Evolutionary conservation across 1,140 invertebrate species (phyloP), one percentile per base, ranked within the genome.

Genomic region (Trinorchestia longiramus): DNA sequence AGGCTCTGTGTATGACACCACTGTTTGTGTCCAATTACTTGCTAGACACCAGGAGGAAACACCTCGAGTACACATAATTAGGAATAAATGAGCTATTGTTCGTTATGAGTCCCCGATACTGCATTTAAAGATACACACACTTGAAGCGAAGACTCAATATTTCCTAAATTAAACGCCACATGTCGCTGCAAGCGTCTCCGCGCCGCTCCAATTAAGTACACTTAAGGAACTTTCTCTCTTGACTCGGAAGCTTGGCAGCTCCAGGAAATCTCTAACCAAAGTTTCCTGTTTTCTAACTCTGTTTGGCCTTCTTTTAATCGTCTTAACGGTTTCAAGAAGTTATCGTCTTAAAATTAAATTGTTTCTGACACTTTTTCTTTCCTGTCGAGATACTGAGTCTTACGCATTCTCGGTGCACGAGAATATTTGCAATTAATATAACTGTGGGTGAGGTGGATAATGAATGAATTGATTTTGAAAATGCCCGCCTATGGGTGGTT

Each of bases 181-280:
- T 28, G 62, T 77, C 15, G 62, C 36, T 77, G 15, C 19, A 6
- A 57, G 44, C 36, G 15, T 57, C 44, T 94, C 53, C 28, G 91
- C 11, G 8, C 44, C 28, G 53, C 91, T 94, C 44, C 53, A 94
- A 47, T 94, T 94, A 94, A 47, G 91, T 23, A 36, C 91, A 77
- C 28, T 94, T 57, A 94, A 94, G 53, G 15, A 94, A 94, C 91
- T 94, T 94, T 57, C 91, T 36, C 36, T 28, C 1, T 28, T 47
- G 28, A 19, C 91, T 77, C 62, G 28, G 62, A 94, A 94, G 28
- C 53, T 11, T 23, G 44, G 44, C 91, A 1, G 91, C 15, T 36
- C 91, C 91, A 15, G 91, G 53, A 47, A 94, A 47, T 94, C 53
- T 47, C 53, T 23, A 94, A 94, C 53, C 53, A 23, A 23, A 94